Evolutionary conservation across 2,888 invertebrate genomes (phyloP).

Genomic region (Parnassius apollo): DNA sequence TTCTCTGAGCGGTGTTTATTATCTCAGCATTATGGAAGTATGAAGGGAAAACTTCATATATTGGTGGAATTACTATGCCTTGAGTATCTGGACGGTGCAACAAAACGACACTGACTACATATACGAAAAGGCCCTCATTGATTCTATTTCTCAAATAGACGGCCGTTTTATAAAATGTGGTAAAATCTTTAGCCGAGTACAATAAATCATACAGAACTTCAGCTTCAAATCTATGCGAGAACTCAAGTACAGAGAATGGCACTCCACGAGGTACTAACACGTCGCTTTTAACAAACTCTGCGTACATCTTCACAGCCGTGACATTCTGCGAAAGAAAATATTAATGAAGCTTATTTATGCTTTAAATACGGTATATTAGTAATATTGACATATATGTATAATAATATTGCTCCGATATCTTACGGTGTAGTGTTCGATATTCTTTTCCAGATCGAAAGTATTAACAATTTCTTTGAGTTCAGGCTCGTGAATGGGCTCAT

Average conservation of each 20-base stretch:
- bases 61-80: conserved; percentile 84
- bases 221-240: conserved; percentile 82
- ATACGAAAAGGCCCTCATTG: conserved; percentile 86
- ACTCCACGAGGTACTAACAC: conserved; percentile 80
- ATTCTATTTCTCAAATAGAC: conserved; percentile 84
- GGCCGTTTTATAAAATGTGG: conserved; percentile 85
- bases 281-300: conserved; percentile 72
- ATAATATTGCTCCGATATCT: conserved; percentile 25
- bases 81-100: conserved; percentile 83
- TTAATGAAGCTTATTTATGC: not conserved
- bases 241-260: conserved; percentile 80
- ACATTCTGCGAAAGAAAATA: conserved; percentile 63
- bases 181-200: conserved; percentile 85
- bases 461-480: conserved; percentile 73
- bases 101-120: conserved; percentile 83
- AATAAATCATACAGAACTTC: conserved; percentile 84
- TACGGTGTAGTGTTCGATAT: conserved; percentile 75
- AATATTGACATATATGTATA: not conserved
- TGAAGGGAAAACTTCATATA: conserved; percentile 87
- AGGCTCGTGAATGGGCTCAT: conserved; percentile 80
- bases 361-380: not conserved
- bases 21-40: conserved; percentile 86
- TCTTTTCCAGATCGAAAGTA: conserved; percentile 74
- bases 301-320: conserved; percentile 78
- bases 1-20: conserved; percentile 84